phyloP scores from a whole-genome alignment of 2,888 invertebrate genomes.

The Tuta absoluta region DNA sequence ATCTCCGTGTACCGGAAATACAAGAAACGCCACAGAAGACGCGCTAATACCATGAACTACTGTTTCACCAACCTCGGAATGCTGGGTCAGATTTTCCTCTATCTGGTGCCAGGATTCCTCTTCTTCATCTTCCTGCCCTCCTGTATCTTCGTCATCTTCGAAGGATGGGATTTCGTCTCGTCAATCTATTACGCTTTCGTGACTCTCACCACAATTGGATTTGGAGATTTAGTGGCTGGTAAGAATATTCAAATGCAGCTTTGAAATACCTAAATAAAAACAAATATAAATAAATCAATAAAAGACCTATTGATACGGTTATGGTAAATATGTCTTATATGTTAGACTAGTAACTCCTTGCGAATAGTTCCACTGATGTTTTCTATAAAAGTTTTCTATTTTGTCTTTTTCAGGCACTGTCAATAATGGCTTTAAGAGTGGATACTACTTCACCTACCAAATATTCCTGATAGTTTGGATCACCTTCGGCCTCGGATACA shows the following conservation, averaged over 20 bases:
- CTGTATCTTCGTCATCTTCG: slow-evolving; percentile 90
- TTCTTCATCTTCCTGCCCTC: slow-evolving; percentile 94
- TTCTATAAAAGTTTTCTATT: background rate
- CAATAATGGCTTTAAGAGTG: slow-evolving; percentile 78
- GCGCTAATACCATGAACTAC: slow-evolving; percentile 81
- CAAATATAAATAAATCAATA: too few relatives aligned
- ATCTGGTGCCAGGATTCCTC: slow-evolving; percentile 93
- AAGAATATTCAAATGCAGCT: too few relatives aligned
- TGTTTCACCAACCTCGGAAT: slow-evolving; percentile 86
- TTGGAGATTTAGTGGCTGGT: slow-evolving; percentile 96
- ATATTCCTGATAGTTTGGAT: slow-evolving; percentile 93
- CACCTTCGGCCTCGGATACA: slow-evolving; percentile 94
- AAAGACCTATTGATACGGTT: too few relatives aligned
- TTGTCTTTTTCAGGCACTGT: slow-evolving; percentile 63
- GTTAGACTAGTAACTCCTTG: too few relatives aligned
- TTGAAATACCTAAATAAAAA: background rate
- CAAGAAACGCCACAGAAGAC: slow-evolving; percentile 84
- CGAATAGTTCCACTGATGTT: background rate
- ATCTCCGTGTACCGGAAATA: slow-evolving; percentile 90
- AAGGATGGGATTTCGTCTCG: slow-evolving; percentile 92
- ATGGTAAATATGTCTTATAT: too few relatives aligned
- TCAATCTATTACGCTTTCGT: slow-evolving; percentile 94
- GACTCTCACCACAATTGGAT: slow-evolving; percentile 93
- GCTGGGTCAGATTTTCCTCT: slow-evolving; percentile 89
- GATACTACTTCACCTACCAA: slow-evolving; percentile 87